A percentile compares a stretch with the other conserved stretches of the same genome.
These are phyloP conservation scores for Coranthus polyacanthus DNA, from an alignment of 2,797 vertebrate genomes.

Conservation along the genomic window DNA sequence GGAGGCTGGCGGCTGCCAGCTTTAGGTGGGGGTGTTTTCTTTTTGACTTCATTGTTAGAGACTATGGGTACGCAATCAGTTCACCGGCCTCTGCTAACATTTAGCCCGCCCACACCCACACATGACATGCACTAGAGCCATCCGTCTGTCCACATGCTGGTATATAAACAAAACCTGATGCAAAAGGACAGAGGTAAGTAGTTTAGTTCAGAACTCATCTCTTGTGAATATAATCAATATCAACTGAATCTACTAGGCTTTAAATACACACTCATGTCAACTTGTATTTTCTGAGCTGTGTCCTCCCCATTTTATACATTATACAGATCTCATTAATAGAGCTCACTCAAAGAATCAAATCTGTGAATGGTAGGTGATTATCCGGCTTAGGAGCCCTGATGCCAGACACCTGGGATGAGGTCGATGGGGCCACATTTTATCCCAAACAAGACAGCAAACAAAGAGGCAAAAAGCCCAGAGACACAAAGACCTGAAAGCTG, in stretches of 20 bases:
- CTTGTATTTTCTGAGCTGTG: too few relatives aligned
- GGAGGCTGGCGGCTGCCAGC: constrained; percentile 57
- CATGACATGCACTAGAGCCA: constrained; percentile 49
- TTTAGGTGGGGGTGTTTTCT: constrained; percentile 19
- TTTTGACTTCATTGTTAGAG: constrained; percentile 65
- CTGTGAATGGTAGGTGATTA: constrained; percentile 53
- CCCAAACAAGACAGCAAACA: constrained; percentile 57
- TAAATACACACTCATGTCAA: too few relatives aligned
- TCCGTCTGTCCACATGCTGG: constrained; percentile 59
- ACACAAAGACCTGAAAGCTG: constrained; percentile 50
- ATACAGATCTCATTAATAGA: constrained; percentile 8
- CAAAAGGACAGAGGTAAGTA: constrained; percentile 20
- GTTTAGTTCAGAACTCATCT: not conserved
- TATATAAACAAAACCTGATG: constrained; percentile 21
- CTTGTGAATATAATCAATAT: not conserved
- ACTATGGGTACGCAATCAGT: constrained; percentile 44
- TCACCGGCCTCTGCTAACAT: constrained; percentile 43
- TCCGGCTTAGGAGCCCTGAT: constrained; percentile 64
- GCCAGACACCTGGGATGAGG: constrained; percentile 64
- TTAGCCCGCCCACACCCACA: constrained; percentile 20
- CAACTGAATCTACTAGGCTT: too few relatives aligned
- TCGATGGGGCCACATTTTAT: constrained; percentile 44
- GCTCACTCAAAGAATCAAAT: constrained; percentile 44
- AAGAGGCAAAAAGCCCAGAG: constrained; percentile 39
- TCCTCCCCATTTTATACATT: too few relatives aligned